A percentile compares a stretch with the other conserved stretches of the same genome.
These are phyloP conservation scores for Eueides isabella DNA, from an alignment of 1,140 invertebrate species.

Conservation along the genomic window DNA sequence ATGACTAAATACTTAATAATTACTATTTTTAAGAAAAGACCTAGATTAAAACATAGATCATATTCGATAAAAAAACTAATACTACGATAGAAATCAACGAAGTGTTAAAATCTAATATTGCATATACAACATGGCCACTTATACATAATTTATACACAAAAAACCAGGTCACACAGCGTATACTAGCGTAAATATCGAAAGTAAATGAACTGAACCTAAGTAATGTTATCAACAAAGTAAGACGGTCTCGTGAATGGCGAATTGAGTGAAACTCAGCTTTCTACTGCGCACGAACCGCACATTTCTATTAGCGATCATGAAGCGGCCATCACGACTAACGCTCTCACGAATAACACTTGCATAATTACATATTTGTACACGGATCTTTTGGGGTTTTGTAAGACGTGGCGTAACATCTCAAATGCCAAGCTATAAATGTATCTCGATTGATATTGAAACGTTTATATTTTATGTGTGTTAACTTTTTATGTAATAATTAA, in stretches of 20 bases:
- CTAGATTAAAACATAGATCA: too few species aligned
- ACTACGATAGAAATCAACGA: too few species aligned
- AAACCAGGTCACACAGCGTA: neutral
- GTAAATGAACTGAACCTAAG: neutral
- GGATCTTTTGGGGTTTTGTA: slow-evolving; percentile 19
- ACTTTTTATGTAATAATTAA: neutral
- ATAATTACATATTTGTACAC: slow-evolving; percentile 26
- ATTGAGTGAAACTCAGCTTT: slow-evolving; percentile 48
- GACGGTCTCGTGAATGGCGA: slow-evolving; percentile 15
- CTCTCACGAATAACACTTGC: slow-evolving; percentile 32
- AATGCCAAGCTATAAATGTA: slow-evolving; percentile 4
- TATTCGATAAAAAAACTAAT: too few species aligned
- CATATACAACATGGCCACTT: too few species aligned
- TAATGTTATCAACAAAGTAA: slow-evolving; percentile 22
- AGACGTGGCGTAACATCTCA: slow-evolving; percentile 3
- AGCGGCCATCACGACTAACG: slow-evolving; percentile 48
- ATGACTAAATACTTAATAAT: too few species aligned
- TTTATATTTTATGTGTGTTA: neutral
- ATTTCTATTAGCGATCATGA: slow-evolving; percentile 52
- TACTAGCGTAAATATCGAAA: neutral
- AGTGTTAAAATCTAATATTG: too few species aligned
- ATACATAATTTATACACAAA: too few species aligned
- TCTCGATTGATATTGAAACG: neutral
- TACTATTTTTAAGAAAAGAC: too few species aligned
- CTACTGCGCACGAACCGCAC: slow-evolving; percentile 49